Evolutionary conservation across 2,113 vertebrate species (phyloP).

Genomic region (Cettia cetti): DNA sequence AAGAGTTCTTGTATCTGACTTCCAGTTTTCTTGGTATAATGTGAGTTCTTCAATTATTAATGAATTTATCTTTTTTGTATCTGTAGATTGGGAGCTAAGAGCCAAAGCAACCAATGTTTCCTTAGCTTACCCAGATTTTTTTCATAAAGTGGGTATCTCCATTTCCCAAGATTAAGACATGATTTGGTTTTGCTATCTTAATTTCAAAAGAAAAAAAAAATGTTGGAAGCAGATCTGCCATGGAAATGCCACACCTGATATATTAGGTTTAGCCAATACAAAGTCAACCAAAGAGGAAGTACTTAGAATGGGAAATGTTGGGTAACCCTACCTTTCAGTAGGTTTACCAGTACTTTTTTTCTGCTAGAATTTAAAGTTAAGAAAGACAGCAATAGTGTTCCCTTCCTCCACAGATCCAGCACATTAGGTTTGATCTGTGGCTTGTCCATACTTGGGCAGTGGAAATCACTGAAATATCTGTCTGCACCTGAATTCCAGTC

Average conservation of each 20-base stretch:
- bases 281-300: background rate
- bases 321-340: background rate
- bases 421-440: background rate
- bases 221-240: background rate
- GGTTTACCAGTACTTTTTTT: background rate
- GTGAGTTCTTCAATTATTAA: background rate
- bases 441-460: background rate
- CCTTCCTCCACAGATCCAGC: background rate
- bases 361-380: background rate
- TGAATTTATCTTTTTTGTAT: background rate
- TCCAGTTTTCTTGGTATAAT: background rate
- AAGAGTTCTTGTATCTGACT: background rate
- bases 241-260: background rate
- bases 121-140: background rate
- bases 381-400: background rate
- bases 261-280: background rate
- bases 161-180: background rate
- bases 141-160: background rate
- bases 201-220: background rate
- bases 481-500: slow-evolving; percentile 20
- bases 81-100: background rate
- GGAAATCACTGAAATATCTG: background rate
- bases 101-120: background rate
- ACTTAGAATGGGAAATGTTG: background rate
- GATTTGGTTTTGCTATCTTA: background rate